These are phyloP conservation scores for Liodrosophila aerea DNA, from an alignment of 2,888 invertebrate genomes.

Conservation along the genomic window DNA sequence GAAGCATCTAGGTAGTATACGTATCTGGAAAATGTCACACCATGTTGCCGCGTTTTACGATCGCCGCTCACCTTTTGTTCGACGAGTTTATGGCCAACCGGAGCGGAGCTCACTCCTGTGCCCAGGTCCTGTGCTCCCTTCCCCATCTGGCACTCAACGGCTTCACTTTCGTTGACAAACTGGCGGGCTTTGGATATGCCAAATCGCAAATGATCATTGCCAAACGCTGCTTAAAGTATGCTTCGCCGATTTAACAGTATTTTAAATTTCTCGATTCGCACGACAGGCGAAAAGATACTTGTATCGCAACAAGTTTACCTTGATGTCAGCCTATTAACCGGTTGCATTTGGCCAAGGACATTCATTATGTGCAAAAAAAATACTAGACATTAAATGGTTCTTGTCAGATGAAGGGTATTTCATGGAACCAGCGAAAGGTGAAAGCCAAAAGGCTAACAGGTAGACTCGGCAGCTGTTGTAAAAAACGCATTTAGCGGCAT, in stretches of 20 bases:
- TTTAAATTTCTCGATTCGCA: constrained; percentile 52
- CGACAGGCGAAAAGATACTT: neutral
- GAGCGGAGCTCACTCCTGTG: constrained; percentile 38
- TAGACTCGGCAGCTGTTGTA: constrained; percentile 52
- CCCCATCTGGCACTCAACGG: constrained; percentile 50
- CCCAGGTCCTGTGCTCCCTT: constrained; percentile 11
- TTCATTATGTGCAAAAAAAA: constrained; percentile 44
- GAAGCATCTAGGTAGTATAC: constrained; percentile 17
- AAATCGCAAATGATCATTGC: constrained; percentile 15
- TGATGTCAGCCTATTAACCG: constrained; percentile 37
- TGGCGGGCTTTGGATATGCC: constrained; percentile 19
- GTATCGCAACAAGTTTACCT: constrained; percentile 51
- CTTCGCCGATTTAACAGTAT: constrained; percentile 30
- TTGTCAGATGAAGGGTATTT: constrained; percentile 55
- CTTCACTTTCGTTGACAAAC: constrained; percentile 60
- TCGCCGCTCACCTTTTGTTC: constrained; percentile 69
- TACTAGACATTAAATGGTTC: constrained; percentile 26
- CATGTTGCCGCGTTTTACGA: constrained; percentile 75
- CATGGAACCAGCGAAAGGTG: constrained; percentile 21
- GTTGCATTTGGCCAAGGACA: constrained; percentile 33
- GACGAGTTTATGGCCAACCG: constrained; percentile 59
- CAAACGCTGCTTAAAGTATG: constrained; percentile 15
- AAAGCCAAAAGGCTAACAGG: constrained; percentile 52
- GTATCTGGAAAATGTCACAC: constrained; percentile 66
- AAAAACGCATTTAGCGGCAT: constrained; percentile 49